Conservation (phyloP, 2,888 invertebrate species). For the Acronicta alni region DNA sequence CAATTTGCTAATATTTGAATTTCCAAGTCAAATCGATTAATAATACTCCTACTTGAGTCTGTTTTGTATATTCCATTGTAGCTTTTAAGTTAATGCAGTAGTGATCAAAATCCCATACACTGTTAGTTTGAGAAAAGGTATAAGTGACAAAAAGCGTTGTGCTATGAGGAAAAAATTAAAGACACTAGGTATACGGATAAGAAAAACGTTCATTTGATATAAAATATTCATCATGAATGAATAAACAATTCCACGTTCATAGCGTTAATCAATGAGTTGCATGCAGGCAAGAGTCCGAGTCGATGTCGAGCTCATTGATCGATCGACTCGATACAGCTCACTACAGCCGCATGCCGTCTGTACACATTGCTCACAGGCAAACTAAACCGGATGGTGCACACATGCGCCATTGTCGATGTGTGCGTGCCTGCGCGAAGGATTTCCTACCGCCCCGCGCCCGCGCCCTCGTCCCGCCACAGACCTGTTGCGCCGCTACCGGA, state of each 20-base stretch:
- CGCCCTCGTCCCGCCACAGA: conserved; percentile 80
- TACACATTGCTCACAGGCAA: conserved; percentile 75
- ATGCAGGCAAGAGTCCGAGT: conserved; percentile 85
- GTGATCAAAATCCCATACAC: conserved; percentile 27
- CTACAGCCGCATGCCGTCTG: conserved; percentile 70
- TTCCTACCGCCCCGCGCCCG: conserved; percentile 84
- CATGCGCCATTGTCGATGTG: conserved; percentile 65
- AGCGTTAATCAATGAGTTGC: conserved; percentile 89
- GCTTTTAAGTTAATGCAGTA: conserved; percentile 31
- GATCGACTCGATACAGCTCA: conserved; percentile 83
- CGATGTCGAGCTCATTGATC: conserved; percentile 88
- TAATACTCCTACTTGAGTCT: conserved; percentile 1
- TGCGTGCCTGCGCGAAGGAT: conserved; percentile 84
- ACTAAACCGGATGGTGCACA: conserved; percentile 87
- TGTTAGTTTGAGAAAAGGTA: conserved; percentile 20
- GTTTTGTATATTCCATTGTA: conserved; percentile 17
- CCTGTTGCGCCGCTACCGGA: conserved; percentile 89
- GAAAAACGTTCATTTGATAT: conserved; percentile 79
- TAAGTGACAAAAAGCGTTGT: conserved; percentile 22
- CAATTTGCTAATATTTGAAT: not conserved
- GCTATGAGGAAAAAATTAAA: conserved; percentile 41
- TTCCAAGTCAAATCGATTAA: no score
- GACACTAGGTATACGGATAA: conserved; percentile 64
- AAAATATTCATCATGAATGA: conserved; percentile 88
- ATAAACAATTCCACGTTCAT: conserved; percentile 89